Base-by-base conservation (phyloP, 2,888 invertebrate species). In the Hoplodrina blanda region DNA sequence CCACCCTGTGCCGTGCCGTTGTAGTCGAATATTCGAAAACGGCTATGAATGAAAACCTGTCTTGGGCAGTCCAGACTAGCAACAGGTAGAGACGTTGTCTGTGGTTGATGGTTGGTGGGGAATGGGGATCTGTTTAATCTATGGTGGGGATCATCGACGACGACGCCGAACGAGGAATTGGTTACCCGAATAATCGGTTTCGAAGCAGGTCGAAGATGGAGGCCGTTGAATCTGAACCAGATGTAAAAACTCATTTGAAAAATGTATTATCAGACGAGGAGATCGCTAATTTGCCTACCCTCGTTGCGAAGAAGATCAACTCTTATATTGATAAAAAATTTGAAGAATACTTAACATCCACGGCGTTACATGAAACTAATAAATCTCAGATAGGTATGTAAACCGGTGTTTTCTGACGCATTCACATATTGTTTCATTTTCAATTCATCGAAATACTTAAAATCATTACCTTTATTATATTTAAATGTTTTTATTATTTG, bases 321-420 rank as follows among this genome's bases (percentile, higher is more conserved):
- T 90, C 83, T 6, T 95, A 93, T 76, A 95, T 95, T 85, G 95
- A 95, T 72, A 82, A 96, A 69, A 97, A 97, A 89, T 97, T 97
- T 88, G 97, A 97, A 85, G 97, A 97, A 90, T 97, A 97, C 81
- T 95, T 98, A 85, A 97, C 97, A 68, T 96, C 97, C 41, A 98
- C 97, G 92, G 98, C 98, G 4, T 96, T 98, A 44, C 97, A 97
- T 76, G 98, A 98, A 94, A 97, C 97, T 74, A 96, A 96, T 84
- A 96, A 96, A 90, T 95, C 95, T 75, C 96, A 96, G 88, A 96
- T 97, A 86, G 97, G 98, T 98, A 90, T 92, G 91, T 80, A 78
- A 87, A 86, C 91, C 90, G 91, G 91, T 88, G 85, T 88, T 88
- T 87, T 80, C 73, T 80, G 87, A 87, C 88, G 88, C 88, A 88